A percentile compares a stretch with the other conserved stretches of the same genome.
Evolutionary conservation across 2,888 invertebrate species (phyloP).

Genomic region (Calephelis perditalis): DNA sequence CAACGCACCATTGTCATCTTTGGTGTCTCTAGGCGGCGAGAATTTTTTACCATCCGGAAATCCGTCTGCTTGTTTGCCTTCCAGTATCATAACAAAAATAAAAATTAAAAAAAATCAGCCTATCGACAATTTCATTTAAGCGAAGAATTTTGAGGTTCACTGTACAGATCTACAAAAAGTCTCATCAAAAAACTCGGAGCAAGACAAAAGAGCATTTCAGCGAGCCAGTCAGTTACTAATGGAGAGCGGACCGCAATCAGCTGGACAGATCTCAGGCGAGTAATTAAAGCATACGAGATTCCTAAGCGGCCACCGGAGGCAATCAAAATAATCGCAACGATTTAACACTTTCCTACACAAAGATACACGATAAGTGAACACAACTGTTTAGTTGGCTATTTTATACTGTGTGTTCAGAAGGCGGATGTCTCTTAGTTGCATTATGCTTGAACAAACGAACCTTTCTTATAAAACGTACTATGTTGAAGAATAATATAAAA

Average conservation of each 20-base stretch:
- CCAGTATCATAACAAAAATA: too few relatives aligned
- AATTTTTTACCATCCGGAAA: too few relatives aligned
- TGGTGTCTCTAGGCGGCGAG: too few relatives aligned
- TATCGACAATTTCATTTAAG: too few relatives aligned
- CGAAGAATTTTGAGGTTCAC: neutral
- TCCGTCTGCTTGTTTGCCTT: too few relatives aligned
- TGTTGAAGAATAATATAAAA: too few relatives aligned
- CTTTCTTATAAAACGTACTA: too few relatives aligned
- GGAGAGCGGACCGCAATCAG: constrained; percentile 41
- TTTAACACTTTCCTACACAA: constrained; percentile 65
- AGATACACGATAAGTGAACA: constrained; percentile 49
- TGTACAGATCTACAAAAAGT: constrained; percentile 3
- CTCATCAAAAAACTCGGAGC: constrained; percentile 10
- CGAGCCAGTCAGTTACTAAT: constrained; percentile 60
- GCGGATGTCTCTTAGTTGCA: too few relatives aligned
- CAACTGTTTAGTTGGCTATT: constrained; percentile 5
- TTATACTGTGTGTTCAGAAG: neutral
- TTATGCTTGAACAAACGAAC: too few relatives aligned
- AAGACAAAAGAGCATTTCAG: constrained; percentile 53
- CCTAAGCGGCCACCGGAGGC: constrained; percentile 54
- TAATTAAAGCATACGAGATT: constrained; percentile 61
- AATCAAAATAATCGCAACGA: constrained; percentile 61
- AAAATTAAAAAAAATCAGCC: too few relatives aligned
- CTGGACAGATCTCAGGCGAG: constrained; percentile 41
- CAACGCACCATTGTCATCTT: too few relatives aligned